Base-by-base conservation (phyloP, 1,140 invertebrate species). In the Babylonia areolata region DNA sequence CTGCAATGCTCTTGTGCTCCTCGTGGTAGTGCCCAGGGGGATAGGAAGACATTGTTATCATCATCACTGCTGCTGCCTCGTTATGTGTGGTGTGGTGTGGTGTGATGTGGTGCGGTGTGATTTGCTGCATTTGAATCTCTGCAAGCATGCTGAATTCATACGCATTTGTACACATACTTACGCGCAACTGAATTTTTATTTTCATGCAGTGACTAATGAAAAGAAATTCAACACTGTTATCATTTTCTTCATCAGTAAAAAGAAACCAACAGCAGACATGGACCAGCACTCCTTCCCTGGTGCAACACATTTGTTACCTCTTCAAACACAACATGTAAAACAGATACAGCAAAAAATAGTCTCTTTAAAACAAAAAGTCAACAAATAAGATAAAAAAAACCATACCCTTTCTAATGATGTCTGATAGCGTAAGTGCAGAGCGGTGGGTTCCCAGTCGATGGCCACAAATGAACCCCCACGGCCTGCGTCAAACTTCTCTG, bases 371-470 rank as follows among this genome's bases (percentile, higher is more conserved):
- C n/a, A n/a, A n/a, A n/a, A n/a, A n/a, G n/a, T n/a, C n/a, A n/a
- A n/a, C 6, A 64, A 23, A 64, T 12, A n/a, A 64, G 58, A 23
- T 12, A 64, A 23, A 64, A 64, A 12, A 5, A n/a, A 5, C 20
- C 87, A 85, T 92, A 97, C 97, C 94, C 96, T 96, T 94, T 98
- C 97, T 90, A 97, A 95, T 69, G 96, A 96, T 87, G 96, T 96
- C 94, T 98, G 97, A 94, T 98, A 98, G 64, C 97, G 95, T 84
- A 98, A 95, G 95, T 98, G 97, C 88, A 98, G 94, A 81, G 97
- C 97, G 28, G 97, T 98, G 83, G 97, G 97, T 93, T 98, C 97
- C 97, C 97, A 98, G 94, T 98, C 97, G 46, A 97, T 96, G 64
- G 97, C 97, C 85, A 97, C 95, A 93, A 96, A 95, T 81, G 94